phyloP scores from a whole-genome alignment of 2,113 vertebrate genomes.

The Nerophis lumbriciformis region DNA sequence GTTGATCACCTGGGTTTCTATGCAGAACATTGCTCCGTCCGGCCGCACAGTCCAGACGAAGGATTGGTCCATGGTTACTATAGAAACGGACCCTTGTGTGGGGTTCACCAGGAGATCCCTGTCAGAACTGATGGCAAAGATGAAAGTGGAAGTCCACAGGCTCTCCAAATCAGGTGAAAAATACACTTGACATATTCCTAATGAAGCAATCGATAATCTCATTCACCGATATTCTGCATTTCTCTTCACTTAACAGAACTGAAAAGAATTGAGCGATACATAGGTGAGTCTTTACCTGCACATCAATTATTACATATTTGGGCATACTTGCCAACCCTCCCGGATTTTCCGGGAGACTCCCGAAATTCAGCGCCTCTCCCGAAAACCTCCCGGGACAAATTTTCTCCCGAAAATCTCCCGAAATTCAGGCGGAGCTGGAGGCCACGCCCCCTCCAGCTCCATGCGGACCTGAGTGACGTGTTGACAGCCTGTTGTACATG shows the following conservation, averaged over 20 bases:
- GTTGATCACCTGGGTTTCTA: background rate
- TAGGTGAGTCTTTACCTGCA: slow-evolving; percentile 48
- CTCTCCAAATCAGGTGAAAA: slow-evolving; percentile 67
- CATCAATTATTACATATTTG: background rate
- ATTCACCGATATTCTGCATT: background rate
- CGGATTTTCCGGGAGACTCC: too few species aligned
- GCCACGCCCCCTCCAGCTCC: too few species aligned
- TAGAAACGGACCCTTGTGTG: slow-evolving; percentile 69
- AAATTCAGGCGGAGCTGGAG: too few species aligned
- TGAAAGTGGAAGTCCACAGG: slow-evolving; percentile 60
- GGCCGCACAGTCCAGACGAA: slow-evolving; percentile 50
- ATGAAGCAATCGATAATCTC: too few species aligned
- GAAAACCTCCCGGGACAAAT: too few species aligned
- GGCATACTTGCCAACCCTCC: too few species aligned
- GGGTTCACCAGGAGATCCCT: slow-evolving; percentile 64
- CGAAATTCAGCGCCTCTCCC: too few species aligned
- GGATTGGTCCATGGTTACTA: slow-evolving; percentile 66
- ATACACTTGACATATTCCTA: background rate
- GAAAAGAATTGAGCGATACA: slow-evolving; percentile 64
- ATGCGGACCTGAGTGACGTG: too few species aligned
- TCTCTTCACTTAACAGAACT: slow-evolving; percentile 52
- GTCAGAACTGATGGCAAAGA: slow-evolving; percentile 56
- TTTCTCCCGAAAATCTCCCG: too few species aligned
- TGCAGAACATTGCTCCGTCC: slow-evolving; percentile 29
- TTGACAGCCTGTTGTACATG: too few species aligned